phyloP scores from a whole-genome alignment of 1,140 invertebrate species.

The Drosophila littoralis region DNA sequence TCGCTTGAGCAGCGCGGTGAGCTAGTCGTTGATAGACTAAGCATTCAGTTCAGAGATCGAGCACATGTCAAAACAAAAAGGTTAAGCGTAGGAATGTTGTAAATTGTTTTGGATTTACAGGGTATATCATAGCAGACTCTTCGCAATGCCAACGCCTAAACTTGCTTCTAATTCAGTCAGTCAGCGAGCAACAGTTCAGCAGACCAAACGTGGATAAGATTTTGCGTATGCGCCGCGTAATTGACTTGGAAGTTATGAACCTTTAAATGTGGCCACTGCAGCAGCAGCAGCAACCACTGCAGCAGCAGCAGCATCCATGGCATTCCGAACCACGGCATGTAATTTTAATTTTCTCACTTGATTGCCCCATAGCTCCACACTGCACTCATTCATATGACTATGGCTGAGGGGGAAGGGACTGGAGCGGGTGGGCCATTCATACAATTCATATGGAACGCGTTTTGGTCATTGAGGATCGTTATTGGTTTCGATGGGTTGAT shows the following conservation, averaged over 20 bases:
- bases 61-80: too few relatives aligned
- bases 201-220: slow-evolving; percentile 35
- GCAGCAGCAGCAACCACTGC: slow-evolving; percentile 19
- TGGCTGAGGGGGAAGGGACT: neutral
- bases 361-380: slow-evolving; percentile 57
- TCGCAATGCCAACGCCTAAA: neutral
- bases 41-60: too few relatives aligned
- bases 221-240: slow-evolving; percentile 68
- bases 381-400: slow-evolving; percentile 49
- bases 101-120: neutral
- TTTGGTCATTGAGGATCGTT: slow-evolving; percentile 29
- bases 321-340: slow-evolving; percentile 52
- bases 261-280: slow-evolving; percentile 75
- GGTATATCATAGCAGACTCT: neutral
- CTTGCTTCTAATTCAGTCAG: slow-evolving; percentile 66
- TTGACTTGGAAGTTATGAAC: slow-evolving; percentile 83
- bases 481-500: slow-evolving; percentile 27
- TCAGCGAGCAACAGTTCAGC: slow-evolving; percentile 22
- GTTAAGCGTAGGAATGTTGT: too few relatives aligned
- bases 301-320: slow-evolving; percentile 4
- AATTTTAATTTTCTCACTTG: slow-evolving; percentile 83
- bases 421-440: slow-evolving; percentile 25
- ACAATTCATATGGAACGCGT: slow-evolving; percentile 24
- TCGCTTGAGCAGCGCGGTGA: too few relatives aligned
- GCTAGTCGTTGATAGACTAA: too few relatives aligned